Percentiles rank a stretch among this genome's conserved stretches.
These are phyloP conservation scores for Nibea albiflora DNA, from an alignment of 2,113 vertebrate genomes.

Conservation along the genomic window DNA sequence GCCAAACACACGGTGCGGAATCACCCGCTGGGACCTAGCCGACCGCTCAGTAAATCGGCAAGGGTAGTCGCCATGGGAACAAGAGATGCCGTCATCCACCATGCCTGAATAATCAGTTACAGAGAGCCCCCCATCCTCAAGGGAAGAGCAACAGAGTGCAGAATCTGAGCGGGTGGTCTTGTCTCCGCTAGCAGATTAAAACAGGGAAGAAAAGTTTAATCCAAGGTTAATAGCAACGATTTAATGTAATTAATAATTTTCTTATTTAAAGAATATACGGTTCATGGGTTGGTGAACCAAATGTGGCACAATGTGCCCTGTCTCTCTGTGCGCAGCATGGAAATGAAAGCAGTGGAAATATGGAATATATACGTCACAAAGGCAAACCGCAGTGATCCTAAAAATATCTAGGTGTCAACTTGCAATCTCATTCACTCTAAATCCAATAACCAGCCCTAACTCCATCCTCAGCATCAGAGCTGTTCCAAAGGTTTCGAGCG, in stretches of 20 bases:
- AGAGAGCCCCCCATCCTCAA: slow-evolving; percentile 58
- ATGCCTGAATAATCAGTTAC: slow-evolving; percentile 69
- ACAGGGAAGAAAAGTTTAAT: slow-evolving; percentile 51
- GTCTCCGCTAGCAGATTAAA: slow-evolving; percentile 62
- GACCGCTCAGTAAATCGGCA: slow-evolving; percentile 88
- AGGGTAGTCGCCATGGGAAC: slow-evolving; percentile 91
- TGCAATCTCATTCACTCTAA: slow-evolving; percentile 63
- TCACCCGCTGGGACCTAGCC: slow-evolving; percentile 83
- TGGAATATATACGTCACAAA: slow-evolving; percentile 61
- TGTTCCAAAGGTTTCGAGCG: slow-evolving; percentile 63
- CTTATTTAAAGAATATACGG: slow-evolving; percentile 15
- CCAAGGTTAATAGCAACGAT: slow-evolving; percentile 50
- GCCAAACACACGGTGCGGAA: slow-evolving; percentile 92
- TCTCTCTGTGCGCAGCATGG: slow-evolving; percentile 31
- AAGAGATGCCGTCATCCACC: slow-evolving; percentile 75
- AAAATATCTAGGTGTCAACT: slow-evolving; percentile 67
- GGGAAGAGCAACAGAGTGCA: slow-evolving; percentile 60
- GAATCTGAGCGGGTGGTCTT: slow-evolving; percentile 57
- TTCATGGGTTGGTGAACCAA: slow-evolving; percentile 10
- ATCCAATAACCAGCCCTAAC: slow-evolving; percentile 67
- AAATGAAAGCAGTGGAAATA: slow-evolving; percentile 68
- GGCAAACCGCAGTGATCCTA: slow-evolving; percentile 59
- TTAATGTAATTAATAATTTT: slow-evolving; percentile 54
- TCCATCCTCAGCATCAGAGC: slow-evolving; percentile 51
- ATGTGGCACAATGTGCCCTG: slow-evolving; percentile 24